phyloP scores from a whole-genome alignment of 2,888 invertebrate genomes.

The Epicampocera succincta region DNA sequence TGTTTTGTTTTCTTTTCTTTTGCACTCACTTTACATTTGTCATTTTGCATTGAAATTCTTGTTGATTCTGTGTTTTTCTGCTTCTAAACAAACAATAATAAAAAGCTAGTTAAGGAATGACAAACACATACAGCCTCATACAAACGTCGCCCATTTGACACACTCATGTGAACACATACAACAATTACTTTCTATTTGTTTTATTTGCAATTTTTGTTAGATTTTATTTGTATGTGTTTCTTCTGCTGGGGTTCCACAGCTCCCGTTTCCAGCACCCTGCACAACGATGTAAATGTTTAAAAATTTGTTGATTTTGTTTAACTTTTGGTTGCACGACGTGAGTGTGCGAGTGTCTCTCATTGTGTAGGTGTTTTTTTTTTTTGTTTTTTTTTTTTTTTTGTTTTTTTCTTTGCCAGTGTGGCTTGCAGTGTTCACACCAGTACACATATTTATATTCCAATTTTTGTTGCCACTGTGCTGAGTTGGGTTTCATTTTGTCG shows the following conservation, averaged over 20 bases:
- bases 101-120: too few relatives aligned
- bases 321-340: not conserved
- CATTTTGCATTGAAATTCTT: too few relatives aligned
- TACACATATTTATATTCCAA: not conserved
- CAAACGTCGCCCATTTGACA: too few relatives aligned
- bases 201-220: slow-evolving; percentile 39
- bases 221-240: slow-evolving; percentile 38
- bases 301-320: not conserved
- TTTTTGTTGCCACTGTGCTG: slow-evolving; percentile 12
- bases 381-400: slow-evolving; percentile 5
- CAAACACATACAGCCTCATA: too few relatives aligned
- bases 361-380: too few relatives aligned
- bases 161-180: not conserved
- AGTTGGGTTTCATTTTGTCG: slow-evolving; percentile 59
- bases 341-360: not conserved
- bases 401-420: slow-evolving; percentile 24
- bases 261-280: not conserved
- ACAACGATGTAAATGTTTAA: slow-evolving; percentile 3
- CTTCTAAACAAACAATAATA: too few relatives aligned
- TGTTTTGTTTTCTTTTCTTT: not conserved
- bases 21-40: too few relatives aligned
- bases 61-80: too few relatives aligned
- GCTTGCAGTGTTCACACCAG: not conserved
- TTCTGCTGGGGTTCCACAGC: not conserved
- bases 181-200: slow-evolving; percentile 22